Conservation (phyloP, 2,888 invertebrate genomes). For the Steinernema hermaphroditum region DNA sequence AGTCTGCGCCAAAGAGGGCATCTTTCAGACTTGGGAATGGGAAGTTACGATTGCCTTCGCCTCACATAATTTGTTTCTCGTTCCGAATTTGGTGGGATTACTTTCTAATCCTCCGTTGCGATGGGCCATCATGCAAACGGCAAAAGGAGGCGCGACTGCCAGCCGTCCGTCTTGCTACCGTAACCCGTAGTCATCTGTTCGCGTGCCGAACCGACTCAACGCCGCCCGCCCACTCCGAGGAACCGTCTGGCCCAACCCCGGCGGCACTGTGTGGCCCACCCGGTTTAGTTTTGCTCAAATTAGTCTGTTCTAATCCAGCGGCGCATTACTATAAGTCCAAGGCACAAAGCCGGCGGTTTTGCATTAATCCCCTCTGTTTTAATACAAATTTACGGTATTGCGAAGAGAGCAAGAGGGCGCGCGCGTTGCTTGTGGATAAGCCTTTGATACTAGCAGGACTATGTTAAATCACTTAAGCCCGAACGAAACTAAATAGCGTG, state of each 20-base stretch:
- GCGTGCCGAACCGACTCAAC: background rate
- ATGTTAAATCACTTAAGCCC: constrained; percentile 31
- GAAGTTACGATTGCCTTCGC: background rate
- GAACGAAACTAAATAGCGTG: constrained; percentile 15
- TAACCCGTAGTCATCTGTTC: constrained; percentile 22
- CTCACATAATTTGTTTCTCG: constrained; percentile 23
- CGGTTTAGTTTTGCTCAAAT: constrained; percentile 28
- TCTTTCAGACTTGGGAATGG: too few relatives aligned
- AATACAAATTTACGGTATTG: constrained; percentile 31
- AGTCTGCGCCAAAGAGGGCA: constrained; percentile 2
- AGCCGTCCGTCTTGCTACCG: background rate
- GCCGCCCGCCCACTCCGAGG: background rate
- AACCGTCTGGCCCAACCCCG: background rate
- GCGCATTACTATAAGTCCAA: constrained; percentile 30
- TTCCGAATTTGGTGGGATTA: constrained; percentile 3
- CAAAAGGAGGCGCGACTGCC: background rate
- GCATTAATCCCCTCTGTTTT: constrained; percentile 30
- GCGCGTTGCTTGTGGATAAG: constrained; percentile 21
- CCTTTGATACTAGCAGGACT: constrained; percentile 31
- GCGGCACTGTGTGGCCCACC: constrained; percentile 27
- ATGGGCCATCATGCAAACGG: constrained; percentile 8
- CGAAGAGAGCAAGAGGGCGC: constrained; percentile 14
- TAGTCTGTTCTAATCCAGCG: constrained; percentile 29
- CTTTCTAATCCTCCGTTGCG: constrained; percentile 16
- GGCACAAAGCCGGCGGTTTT: constrained; percentile 29